These are phyloP conservation scores for Emydocephalus ijimae DNA, from an alignment of 2,113 vertebrate genomes.

Conservation along the genomic window DNA sequence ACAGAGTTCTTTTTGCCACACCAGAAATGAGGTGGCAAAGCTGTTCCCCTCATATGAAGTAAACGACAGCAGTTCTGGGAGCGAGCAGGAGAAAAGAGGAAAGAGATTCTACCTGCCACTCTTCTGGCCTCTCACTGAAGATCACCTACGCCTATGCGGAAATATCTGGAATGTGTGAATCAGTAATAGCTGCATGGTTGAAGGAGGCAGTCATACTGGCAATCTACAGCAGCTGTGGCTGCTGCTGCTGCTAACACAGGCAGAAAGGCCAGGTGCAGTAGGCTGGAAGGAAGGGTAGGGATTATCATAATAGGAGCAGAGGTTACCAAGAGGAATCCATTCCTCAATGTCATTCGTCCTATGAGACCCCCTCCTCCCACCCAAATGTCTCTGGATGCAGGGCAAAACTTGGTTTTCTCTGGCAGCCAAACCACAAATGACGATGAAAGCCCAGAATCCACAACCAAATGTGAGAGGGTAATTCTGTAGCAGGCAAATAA, in stretches of 20 bases:
- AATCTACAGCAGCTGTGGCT: not conserved
- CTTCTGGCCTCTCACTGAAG: not conserved
- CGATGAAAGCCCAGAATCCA: not conserved
- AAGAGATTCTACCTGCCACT: not conserved
- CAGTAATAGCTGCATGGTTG: not conserved
- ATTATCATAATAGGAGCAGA: not conserved
- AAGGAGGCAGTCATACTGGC: not conserved
- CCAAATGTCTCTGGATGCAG: not conserved
- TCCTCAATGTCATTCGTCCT: not conserved
- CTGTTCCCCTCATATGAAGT: not conserved
- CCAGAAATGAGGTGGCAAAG: not conserved
- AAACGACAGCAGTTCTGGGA: not conserved
- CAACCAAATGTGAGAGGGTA: not conserved
- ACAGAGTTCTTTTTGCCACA: not conserved
- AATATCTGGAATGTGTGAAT: not conserved
- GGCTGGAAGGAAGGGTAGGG: not conserved
- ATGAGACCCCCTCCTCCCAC: rapidly evolving
- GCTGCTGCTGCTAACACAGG: not conserved
- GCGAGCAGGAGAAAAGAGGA: not conserved
- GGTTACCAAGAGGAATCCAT: not conserved
- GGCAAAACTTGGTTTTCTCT: not conserved
- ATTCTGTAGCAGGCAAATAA: not conserved
- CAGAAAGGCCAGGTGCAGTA: not conserved
- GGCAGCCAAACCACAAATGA: not conserved
- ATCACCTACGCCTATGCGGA: not conserved